These are phyloP conservation scores for Uria lomvia DNA, from an alignment of 2,113 vertebrate genomes.

Conservation along the genomic window DNA sequence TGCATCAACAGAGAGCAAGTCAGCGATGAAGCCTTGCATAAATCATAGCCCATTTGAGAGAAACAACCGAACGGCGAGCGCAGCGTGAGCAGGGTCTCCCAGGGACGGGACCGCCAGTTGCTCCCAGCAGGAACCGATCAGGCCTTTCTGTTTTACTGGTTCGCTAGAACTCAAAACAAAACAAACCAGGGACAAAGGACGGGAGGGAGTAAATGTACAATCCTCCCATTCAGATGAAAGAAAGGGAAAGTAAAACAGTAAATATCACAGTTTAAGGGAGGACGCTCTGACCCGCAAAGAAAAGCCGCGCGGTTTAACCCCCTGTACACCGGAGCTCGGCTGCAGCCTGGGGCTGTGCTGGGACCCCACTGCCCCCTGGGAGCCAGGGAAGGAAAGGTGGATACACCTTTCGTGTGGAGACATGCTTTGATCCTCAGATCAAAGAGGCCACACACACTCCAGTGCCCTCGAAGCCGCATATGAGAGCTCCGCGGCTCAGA, in stretches of 20 bases:
- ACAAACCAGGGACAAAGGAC: conserved; percentile 55
- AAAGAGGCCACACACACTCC: not conserved
- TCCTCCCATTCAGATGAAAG: conserved; percentile 68
- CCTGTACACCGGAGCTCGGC: not conserved
- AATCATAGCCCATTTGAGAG: conserved; percentile 62
- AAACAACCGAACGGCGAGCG: not conserved
- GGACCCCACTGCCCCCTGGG: not conserved
- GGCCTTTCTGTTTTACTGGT: conserved; percentile 58
- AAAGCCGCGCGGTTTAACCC: conserved; percentile 38
- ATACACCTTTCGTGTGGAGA: not conserved
- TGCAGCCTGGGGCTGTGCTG: fast-evolving
- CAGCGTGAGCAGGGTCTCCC: conserved; percentile 60
- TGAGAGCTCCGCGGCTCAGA: not conserved
- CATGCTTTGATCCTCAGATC: not conserved
- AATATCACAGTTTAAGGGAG: conserved; percentile 59
- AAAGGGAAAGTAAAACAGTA: conserved; percentile 71
- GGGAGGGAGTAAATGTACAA: conserved; percentile 64
- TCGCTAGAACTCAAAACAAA: conserved; percentile 65
- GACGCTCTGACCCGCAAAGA: conserved; percentile 59
- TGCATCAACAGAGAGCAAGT: conserved; percentile 54
- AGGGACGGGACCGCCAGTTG: conserved; percentile 37
- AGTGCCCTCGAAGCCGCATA: not conserved
- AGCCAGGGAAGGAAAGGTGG: not conserved
- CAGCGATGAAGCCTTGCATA: conserved; percentile 56
- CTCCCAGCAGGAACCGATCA: conserved; percentile 56